Evolutionary conservation across 2,797 vertebrate genomes (phyloP), one percentile per base, ranked within the genome.

Genomic region (Euphonia xanthogaster): DNA sequence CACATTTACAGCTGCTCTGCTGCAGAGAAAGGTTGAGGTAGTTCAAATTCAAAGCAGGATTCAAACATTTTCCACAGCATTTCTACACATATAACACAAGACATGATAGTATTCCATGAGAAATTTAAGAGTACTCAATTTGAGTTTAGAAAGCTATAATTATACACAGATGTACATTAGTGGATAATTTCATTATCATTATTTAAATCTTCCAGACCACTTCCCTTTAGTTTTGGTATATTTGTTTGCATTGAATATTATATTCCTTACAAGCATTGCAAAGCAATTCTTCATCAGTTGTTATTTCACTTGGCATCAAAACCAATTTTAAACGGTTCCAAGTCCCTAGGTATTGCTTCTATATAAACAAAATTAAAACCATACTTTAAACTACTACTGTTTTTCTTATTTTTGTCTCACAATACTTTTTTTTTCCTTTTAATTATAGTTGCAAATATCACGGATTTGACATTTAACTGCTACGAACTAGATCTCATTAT

Each of bases 381-480:
- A 2, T 40, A 75, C 44, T 78, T 47, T 16, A 78, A 91, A 53
- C 12, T 42, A 71, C 30, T 37, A 70, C n/a, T 35, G 10, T 5
- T 81, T 83, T 77, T 58, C 44, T 53, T 66, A 24, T 68, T 94
- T 95, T 67, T 58, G 13, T 35, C 73, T 60, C 77, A n/a, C 23
- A 75, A 25, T 60, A 73, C 14, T 42, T 87, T 76, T 51, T 54
- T 54, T 6, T 8, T 23, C 16, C 17, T 47, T 70, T 74, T 67
- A 83, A 93, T 90, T 92, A 75, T 55, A 55, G 40, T 82, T 92
- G 93, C 75, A 48, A 79, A 53, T 63, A 85, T 74, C 81, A 91
- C 7, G 2, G 78, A 95, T 80, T 80, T 94, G 87, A 94, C 94
- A 94, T 94, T 96, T 94, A 95, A 82, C 85, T 93, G 78, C 66